Base-by-base conservation (phyloP, 2,113 vertebrate genomes). In the Myrmecophaga tridactyla region DNA sequence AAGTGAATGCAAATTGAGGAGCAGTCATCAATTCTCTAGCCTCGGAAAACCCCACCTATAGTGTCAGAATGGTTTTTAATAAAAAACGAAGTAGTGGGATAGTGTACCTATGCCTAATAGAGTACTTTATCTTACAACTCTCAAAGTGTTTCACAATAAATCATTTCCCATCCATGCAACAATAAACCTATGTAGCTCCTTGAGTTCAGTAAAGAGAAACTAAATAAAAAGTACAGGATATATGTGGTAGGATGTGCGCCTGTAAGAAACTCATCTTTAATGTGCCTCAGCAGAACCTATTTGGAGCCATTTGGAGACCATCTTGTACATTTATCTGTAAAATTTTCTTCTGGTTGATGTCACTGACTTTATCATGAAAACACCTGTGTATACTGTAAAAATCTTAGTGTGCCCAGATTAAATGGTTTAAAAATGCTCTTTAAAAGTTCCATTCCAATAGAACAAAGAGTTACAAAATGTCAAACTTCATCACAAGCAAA, bases 71-170 rank as follows among this genome's bases (percentile, higher is more conserved):
- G 27, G 51, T 82, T 39, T 85, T 73, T 73, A 53, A 87, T 36
- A 80, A 84, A 93, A 88, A 39, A 21, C 34, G 20, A 65, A 80
- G 65, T 86, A 53, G 53, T 84, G 93, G 14, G 25, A 53, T 70
- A 83, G 81, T 85, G 62, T 62, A 48, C 31, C 27, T 36, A 18
- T 25, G 72, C 31, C 63, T 89, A 76, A 82, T 17, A 39, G 86
- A 73, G 4, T 62, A 86, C 43, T 87, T 87, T 86, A 73, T 75
- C 80, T 96, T 93, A 83, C 15, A 85, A 48, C 39, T 81, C 31
- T 51, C 23, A 36, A 46, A 56, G 46, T 90, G n/a, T 48, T 88
- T 73, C 81, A 78, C 58, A 69, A 76, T 73, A 95, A 95, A 96
- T 89, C 53, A 46, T 89, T 95, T 39, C 82, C 41, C 67, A 69